Evolutionary conservation across 2,888 invertebrate species (phyloP), one percentile per base, ranked within the genome.

Genomic region (Erebia ligea): DNA sequence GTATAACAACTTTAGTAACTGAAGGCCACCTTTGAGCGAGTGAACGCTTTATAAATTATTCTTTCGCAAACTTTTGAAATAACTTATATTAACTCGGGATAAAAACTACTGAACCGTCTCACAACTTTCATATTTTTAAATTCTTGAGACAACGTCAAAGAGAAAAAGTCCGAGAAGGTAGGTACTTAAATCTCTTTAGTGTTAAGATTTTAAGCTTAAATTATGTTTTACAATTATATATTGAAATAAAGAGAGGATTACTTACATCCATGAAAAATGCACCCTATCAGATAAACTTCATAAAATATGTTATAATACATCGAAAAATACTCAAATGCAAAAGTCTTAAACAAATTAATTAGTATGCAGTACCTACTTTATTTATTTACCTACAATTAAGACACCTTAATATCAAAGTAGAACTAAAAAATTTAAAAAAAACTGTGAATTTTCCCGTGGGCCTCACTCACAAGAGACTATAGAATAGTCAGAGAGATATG

Each of bases 1-100:
- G 45, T 61, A 61, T 61, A 61, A 61, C 42, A 61, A 61, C 61
- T 42, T 61, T 42, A 9, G 15, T 63, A 50, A 58, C 17, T 66
- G 42, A 42, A n/a, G 45, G 52, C 63, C 63, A 63, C 40, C 19
- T 63, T 63, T 64, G 57, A 66, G 61, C 19, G 59, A 54, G 48
- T 58, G 64, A 70, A 61, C 40, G 63, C 54, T 67, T 78, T 79
- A 74, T 74, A 61, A 77, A 77, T 78, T 78, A 76, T 76, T 72
- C 77, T 77, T 76, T 75, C 74, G 69, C 70, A 58, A 71, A 77
- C 63, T 75, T 76, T 62, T 52, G 56, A 65, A 68, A 70, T 65
- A 57, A 68, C 52, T 71, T 58, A 19, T 42, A 64, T 58, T 52
- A 64, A 67, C 13, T 68, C 69, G 19, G 52, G 63, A 67, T 42